Base-by-base conservation (phyloP, 2,888 invertebrate species). In the Drosophila maculinotata region DNA sequence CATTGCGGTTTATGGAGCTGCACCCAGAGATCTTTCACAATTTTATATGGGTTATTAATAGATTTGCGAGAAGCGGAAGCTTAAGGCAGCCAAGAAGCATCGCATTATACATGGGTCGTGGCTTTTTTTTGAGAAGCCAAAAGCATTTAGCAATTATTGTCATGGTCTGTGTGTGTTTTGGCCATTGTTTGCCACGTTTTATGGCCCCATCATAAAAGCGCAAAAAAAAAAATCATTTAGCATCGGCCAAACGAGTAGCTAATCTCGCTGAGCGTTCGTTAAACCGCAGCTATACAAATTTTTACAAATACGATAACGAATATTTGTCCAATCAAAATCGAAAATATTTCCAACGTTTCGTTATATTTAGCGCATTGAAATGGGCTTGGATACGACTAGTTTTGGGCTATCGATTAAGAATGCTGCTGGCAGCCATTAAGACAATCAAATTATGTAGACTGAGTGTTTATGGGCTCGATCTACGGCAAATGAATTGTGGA, bases 61-160 rank as follows among this genome's bases (percentile, higher is more conserved):
- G 72, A 77, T 56, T 44, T 26, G 51, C 56, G 26, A 30, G 36
- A 72, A 72, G 66, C 73, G 73, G 73, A 77, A 76, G 66, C 63
- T 23, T 28, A 4, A 12, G 28, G 30, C 33, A 31, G n/a, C 45
- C 12, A 8, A 8, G 14, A 35, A 2, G 33, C 35, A 9, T 35
- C 9, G 14, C 5, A 20, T 42, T 7, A 26, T 26, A 26, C 15
- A 12, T 3, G n/a, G 28, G 15, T 15, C 28, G 12, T 30, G 14
- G 23, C 2, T 62, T 63, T 67, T 56, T 26, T 67, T 56, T 26
- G 67, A 42, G 79, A 75, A 87, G 85, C 82, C 66, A 56, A 84
- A 84, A 87, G 49, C 85, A 79, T 87, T 87, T 85, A 79, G 68
- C 65, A 62, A 87, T 87, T 62, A 81, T 87, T 84, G 72, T 71